Evolutionary conservation across 2,113 vertebrate genomes (phyloP).

Genomic region (Noturus placidus): DNA sequence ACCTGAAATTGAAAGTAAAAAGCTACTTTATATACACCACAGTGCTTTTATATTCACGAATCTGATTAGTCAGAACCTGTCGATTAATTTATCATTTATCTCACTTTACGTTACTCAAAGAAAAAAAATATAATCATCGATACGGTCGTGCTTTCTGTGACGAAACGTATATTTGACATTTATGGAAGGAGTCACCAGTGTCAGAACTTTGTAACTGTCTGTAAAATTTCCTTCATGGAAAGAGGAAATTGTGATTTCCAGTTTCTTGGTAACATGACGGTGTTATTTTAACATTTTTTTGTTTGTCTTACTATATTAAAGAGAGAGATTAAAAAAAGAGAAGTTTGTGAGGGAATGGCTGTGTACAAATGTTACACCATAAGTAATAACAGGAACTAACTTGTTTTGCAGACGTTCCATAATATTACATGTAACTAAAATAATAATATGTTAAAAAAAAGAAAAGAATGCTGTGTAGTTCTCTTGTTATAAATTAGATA

Average conservation of each 20-base stretch:
- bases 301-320: background rate
- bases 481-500: background rate
- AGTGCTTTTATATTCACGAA: background rate
- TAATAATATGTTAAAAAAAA: background rate
- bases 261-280: background rate
- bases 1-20: background rate
- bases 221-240: background rate
- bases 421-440: background rate
- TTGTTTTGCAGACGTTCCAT: background rate
- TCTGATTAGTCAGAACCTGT: background rate
- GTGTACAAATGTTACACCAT: background rate
- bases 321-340: background rate
- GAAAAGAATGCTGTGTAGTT: background rate
- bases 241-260: background rate
- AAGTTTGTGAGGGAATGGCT: background rate
- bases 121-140: background rate
- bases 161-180: background rate
- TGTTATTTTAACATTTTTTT: background rate
- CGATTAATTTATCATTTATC: background rate
- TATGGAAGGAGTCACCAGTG: background rate
- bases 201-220: background rate
- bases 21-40: background rate
- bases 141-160: background rate
- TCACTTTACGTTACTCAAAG: background rate
- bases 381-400: background rate